phyloP scores from a whole-genome alignment of 2,888 invertebrate species.

The Epirrhoe tristata region DNA sequence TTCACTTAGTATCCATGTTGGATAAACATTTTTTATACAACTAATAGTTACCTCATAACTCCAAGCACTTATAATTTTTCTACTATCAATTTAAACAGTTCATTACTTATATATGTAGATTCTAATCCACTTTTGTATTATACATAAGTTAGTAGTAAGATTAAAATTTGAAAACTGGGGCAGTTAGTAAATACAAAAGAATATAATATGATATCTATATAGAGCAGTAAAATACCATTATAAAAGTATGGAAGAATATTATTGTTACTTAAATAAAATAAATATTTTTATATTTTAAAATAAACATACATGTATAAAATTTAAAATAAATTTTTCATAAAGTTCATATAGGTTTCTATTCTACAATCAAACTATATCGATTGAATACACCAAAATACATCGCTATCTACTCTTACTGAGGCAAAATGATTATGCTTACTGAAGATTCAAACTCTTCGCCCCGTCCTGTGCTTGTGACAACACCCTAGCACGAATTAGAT shows the following conservation, averaged over 20 bases:
- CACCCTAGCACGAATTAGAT: constrained; percentile 10
- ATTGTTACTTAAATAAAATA: constrained; percentile 3
- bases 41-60: constrained; percentile 21
- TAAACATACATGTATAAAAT: constrained; percentile 4
- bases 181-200: background rate
- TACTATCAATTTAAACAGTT: background rate
- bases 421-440: constrained; percentile 31
- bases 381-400: constrained; percentile 23
- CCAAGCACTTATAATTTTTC: constrained; percentile 11
- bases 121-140: constrained; percentile 9
- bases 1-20: constrained; percentile 13
- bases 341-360: constrained; percentile 8
- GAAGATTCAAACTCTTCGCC: constrained; percentile 15
- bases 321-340: constrained; percentile 7
- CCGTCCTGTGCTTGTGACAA: background rate
- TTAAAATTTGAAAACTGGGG: constrained; percentile 3
- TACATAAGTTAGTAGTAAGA: background rate
- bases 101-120: background rate
- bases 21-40: constrained; percentile 18
- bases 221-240: background rate
- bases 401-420: constrained; percentile 24
- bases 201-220: background rate
- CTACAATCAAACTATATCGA: constrained; percentile 17
- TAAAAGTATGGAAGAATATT: background rate
- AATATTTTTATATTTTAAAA: constrained; percentile 6